A percentile compares a stretch with the other conserved stretches of the same genome.
These are phyloP conservation scores for Porphyrio hochstetteri DNA, from an alignment of 2,113 vertebrate species.

Conservation along the genomic window DNA sequence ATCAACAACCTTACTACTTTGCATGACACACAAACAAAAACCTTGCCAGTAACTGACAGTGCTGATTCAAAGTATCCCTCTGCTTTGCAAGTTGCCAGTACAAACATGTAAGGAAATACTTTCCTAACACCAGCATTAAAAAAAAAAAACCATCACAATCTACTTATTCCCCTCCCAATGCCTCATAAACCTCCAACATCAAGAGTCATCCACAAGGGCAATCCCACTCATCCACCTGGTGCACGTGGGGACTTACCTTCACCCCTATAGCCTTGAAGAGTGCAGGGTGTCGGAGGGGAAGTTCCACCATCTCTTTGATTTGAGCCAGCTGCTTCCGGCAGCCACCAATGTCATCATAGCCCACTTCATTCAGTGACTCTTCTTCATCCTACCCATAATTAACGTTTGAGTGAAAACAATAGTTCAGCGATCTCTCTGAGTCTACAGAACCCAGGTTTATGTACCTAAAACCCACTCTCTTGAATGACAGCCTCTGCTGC, in stretches of 20 bases:
- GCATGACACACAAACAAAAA: conserved; percentile 1
- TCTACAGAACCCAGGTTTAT: neutral
- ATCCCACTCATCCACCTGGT: neutral
- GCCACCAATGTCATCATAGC: conserved; percentile 97
- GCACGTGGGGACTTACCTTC: conserved; percentile 79
- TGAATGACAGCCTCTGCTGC: neutral
- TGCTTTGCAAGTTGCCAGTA: neutral
- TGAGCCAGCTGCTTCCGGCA: conserved; percentile 97
- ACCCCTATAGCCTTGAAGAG: conserved; percentile 98
- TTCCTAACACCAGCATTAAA: neutral
- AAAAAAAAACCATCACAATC: neutral
- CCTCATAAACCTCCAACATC: neutral
- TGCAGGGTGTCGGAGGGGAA: conserved; percentile 93
- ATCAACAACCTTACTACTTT: conserved; percentile 1
- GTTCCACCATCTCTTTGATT: conserved; percentile 98
- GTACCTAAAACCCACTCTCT: neutral
- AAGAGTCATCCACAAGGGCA: neutral
- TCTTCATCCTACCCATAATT: conserved; percentile 87
- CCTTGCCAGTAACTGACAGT: neutral
- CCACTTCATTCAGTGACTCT: conserved; percentile 96
- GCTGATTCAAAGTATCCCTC: neutral
- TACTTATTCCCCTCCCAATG: neutral
- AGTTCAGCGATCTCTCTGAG: neutral
- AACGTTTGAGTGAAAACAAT: neutral
- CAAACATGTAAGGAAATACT: neutral